Evolutionary conservation across 2,113 vertebrate species (phyloP).

Genomic region (Podocnemis expansa): DNA sequence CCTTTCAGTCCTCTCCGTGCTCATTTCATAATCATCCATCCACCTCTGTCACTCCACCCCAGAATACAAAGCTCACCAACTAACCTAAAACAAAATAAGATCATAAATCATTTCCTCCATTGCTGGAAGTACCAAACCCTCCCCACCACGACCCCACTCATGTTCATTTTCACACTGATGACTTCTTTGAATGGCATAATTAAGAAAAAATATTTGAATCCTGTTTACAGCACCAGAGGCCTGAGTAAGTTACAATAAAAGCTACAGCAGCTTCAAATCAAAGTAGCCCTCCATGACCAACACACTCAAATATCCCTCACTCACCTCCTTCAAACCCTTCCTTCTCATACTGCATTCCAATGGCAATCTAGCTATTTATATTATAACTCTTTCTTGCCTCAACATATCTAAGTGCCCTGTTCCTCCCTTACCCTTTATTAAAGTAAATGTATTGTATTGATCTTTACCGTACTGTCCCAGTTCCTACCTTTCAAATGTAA

Average conservation of each 20-base stretch:
- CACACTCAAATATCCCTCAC: not conserved
- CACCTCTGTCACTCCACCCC: not conserved
- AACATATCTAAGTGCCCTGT: too few species aligned
- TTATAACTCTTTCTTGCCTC: not conserved
- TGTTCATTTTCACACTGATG: rapidly evolving
- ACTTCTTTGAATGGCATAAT: not conserved
- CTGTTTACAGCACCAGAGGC: not conserved
- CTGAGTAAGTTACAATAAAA: not conserved
- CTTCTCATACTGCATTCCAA: conserved; percentile 10
- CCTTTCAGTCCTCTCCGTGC: not conserved
- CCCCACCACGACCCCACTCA: not conserved
- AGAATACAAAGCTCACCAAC: not conserved
- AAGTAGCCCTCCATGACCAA: not conserved
- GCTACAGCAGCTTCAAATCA: not conserved
- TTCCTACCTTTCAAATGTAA: not conserved
- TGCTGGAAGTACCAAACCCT: not conserved
- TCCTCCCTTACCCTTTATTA: not conserved
- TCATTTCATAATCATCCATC: not conserved
- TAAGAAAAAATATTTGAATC: not conserved
- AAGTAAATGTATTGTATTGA: not conserved
- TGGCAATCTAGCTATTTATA: not conserved
- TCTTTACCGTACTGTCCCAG: not conserved
- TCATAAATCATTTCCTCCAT: not conserved
- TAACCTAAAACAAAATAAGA: not conserved
- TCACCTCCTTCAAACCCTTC: not conserved